These are phyloP conservation scores for Lycaon pictus DNA, from an alignment of 2,113 vertebrate genomes.

Conservation along the genomic window DNA sequence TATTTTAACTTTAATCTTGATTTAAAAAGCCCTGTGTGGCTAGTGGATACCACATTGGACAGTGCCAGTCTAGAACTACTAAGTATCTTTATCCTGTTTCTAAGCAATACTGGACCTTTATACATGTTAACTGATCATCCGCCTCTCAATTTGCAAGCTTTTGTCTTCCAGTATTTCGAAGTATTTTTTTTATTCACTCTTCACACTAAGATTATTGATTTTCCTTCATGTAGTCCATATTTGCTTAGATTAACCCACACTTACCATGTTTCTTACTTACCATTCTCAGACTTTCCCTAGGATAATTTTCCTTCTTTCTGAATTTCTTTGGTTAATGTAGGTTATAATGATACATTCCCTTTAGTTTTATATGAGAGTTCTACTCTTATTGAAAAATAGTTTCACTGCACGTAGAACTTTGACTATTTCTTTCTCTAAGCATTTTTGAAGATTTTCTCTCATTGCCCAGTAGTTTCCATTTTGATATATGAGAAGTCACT, in stretches of 20 bases:
- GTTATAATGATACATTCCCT: background rate
- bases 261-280: background rate
- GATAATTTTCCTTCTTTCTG: background rate
- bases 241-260: background rate
- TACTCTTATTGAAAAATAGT: background rate
- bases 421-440: background rate
- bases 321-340: background rate
- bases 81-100: background rate
- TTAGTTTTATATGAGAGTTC: background rate
- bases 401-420: background rate
- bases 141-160: background rate
- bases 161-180: background rate
- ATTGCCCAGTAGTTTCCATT: background rate
- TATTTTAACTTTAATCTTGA: background rate
- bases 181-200: background rate
- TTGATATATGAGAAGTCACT: background rate
- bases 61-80: background rate
- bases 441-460: background rate
- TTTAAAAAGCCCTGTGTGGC: background rate
- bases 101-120: background rate
- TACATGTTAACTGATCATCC: background rate
- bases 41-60: background rate
- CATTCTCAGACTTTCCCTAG: background rate
- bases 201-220: background rate
- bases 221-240: background rate